A percentile compares a stretch with the other conserved stretches of the same genome.
Evolutionary conservation across 2,888 invertebrate genomes (phyloP).

Genomic region (Anticlea derivata): DNA sequence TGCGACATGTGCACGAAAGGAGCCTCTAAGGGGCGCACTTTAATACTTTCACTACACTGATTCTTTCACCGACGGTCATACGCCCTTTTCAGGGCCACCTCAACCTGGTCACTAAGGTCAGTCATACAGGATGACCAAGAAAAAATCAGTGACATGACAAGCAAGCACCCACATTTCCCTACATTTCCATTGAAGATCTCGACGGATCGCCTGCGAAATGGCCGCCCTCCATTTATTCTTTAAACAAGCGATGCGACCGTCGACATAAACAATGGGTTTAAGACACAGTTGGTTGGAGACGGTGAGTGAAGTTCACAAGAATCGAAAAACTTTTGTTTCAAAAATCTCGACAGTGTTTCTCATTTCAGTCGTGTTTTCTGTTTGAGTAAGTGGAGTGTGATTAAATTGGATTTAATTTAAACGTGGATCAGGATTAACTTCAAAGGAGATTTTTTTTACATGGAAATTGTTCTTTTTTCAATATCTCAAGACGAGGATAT

Average conservation of each 20-base stretch:
- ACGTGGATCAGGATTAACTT: neutral
- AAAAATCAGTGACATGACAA: too few relatives aligned
- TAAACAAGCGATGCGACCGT: conserved; percentile 11
- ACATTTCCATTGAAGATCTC: conserved; percentile 4
- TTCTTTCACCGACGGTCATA: too few relatives aligned
- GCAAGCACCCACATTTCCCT: too few relatives aligned
- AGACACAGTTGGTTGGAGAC: conserved; percentile 14
- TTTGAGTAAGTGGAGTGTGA: conserved; percentile 7
- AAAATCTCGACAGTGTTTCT: conserved; percentile 20
- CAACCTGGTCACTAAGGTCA: too few relatives aligned
- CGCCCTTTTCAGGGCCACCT: too few relatives aligned
- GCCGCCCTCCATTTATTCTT: conserved; percentile 14
- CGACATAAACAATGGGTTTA: conserved; percentile 17
- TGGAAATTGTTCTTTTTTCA: too few relatives aligned
- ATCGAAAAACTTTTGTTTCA: conserved; percentile 27
- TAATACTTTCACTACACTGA: too few relatives aligned
- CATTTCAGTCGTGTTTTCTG: conserved; percentile 5
- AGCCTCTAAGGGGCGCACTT: too few relatives aligned
- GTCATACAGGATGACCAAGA: too few relatives aligned
- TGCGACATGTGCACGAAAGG: too few relatives aligned
- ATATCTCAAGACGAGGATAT: too few relatives aligned
- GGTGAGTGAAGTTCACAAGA: conserved; percentile 16
- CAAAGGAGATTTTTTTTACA: neutral
- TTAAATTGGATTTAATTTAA: conserved; percentile 1
- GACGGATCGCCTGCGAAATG: conserved; percentile 18